These are phyloP conservation scores for Archocentrus centrarchus DNA, from an alignment of 2,113 vertebrate species.

Conservation along the genomic window DNA sequence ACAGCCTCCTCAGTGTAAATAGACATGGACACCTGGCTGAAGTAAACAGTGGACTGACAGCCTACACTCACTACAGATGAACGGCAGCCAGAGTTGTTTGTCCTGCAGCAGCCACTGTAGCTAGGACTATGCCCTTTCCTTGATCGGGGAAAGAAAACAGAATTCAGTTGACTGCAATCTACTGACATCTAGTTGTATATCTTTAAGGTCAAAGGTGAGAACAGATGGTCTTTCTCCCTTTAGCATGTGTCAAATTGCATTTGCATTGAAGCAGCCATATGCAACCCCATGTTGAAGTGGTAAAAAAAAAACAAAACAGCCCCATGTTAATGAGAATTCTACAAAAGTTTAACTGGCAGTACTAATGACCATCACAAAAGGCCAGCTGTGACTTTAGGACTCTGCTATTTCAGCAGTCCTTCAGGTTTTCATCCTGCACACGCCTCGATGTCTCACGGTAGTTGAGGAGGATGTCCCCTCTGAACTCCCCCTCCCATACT, in stretches of 20 bases:
- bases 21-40: no score
- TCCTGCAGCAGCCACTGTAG: no score
- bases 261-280: background rate
- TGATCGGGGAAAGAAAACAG: no score
- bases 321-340: background rate
- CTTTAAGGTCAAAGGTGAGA: background rate
- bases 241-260: background rate
- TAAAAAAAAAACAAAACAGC: background rate
- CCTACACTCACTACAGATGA: no score
- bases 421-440: background rate
- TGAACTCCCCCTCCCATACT: conserved; percentile 1
- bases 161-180: no score
- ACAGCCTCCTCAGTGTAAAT: no score
- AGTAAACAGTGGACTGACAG: no score
- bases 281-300: no score
- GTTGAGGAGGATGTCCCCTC: conserved; percentile 3
- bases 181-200: no score
- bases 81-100: no score
- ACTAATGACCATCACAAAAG: background rate
- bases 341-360: background rate
- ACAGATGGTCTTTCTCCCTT: background rate
- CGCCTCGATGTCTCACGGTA: background rate
- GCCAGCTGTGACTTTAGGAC: background rate
- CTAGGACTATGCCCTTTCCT: no score
- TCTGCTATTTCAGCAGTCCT: background rate